Evolutionary conservation across 2,797 vertebrate genomes (phyloP), one percentile per base, ranked within the genome.

Genomic region (Schizopygopsis pylzovi): DNA sequence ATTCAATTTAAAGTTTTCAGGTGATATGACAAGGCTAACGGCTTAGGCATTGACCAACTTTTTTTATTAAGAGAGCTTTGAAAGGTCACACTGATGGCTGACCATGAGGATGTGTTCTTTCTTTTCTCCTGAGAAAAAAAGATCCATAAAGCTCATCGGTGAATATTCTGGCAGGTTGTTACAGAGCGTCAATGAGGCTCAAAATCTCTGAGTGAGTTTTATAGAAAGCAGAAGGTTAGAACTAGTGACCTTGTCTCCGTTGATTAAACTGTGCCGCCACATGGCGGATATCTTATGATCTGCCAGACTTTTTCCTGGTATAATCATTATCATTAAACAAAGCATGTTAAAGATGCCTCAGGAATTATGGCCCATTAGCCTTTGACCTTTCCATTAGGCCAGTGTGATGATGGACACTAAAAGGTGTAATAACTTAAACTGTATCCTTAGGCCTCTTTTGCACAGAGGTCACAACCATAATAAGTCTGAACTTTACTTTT

Each of bases 221-320:
- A 93, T 91, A 78, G 83, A 87, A 88, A 91, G 89, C 87, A 90
- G 90, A 92, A 90, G 85, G 89, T 87, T 81, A 82, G 91, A 87
- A 84, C 86, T 87, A 87, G 89, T 86, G 89, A 87, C 90, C 91
- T 91, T 91, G 89, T 88, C 83, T 91, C 78, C 80, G 88, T 82
- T 78, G 90, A 89, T 91, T 92, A 89, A 92, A 92, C 83, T 86
- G 65, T 86, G 84, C 85, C 72, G 71, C 65, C 86, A 80, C 81
- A 85, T 85, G 87, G 88, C 79, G 56, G 79, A 86, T 89, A 81
- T 87, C 28, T 61, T 75, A 41, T 47, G 49, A 79, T 83, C 79
- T 83, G 65, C 68, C 70, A 79, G 63, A 59, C 80, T 78, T 79
- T 85, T 56, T 83, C 33, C n/a, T 77, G 75, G 52, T 71, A 70